Evolutionary conservation across 1,140 invertebrate genomes (phyloP).

Genomic region (Drosophila tropicalis): DNA sequence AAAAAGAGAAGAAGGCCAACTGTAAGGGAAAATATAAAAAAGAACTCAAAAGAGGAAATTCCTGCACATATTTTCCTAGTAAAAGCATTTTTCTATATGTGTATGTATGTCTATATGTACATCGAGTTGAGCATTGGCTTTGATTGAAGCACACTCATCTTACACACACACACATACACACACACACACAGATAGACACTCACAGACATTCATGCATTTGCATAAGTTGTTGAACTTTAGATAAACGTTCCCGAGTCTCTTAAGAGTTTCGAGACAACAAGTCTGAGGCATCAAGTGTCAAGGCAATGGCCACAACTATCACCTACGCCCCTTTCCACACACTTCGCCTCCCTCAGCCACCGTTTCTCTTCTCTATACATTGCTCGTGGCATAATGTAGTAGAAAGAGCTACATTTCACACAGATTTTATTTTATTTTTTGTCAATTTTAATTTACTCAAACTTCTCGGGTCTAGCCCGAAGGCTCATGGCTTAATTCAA

Average conservation of each 20-base stretch:
- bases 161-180: constrained; percentile 26
- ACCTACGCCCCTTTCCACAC: not conserved
- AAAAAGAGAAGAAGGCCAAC: constrained; percentile 16
- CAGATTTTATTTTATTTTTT: constrained; percentile 27
- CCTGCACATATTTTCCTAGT: constrained; percentile 49
- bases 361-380: not conserved
- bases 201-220: constrained; percentile 56
- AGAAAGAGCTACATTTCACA: constrained; percentile 42
- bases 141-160: constrained; percentile 69
- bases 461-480: constrained; percentile 33
- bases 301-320: constrained; percentile 55
- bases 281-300: constrained; percentile 44
- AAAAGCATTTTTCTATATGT: constrained; percentile 26
- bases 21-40: constrained; percentile 19
- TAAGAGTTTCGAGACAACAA: constrained; percentile 10
- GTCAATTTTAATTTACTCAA: constrained; percentile 75
- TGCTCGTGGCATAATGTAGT: not conserved
- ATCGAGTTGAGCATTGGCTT: constrained; percentile 39
- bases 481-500: constrained; percentile 55
- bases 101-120: constrained; percentile 23
- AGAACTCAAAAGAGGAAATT: constrained; percentile 42
- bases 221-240: constrained; percentile 80
- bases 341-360: not conserved
- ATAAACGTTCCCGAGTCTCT: constrained; percentile 62
- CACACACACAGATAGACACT: constrained; percentile 28